phyloP scores from a whole-genome alignment of 2,888 invertebrate genomes.

The Furcula furcula region DNA sequence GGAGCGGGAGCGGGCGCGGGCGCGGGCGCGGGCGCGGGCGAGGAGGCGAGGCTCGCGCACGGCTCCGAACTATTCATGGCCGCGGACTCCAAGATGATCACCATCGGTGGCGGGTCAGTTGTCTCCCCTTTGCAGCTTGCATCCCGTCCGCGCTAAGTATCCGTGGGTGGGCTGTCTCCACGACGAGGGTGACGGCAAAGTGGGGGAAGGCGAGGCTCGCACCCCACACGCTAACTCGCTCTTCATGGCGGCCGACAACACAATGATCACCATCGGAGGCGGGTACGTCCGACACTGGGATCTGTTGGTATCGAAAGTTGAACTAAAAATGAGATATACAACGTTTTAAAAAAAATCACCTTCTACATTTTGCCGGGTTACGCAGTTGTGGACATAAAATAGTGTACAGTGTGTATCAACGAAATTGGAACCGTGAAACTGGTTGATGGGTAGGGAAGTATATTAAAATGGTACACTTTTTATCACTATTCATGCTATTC shows the following conservation, averaged over 20 bases:
- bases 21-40: conserved; percentile 58
- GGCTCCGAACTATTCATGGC: conserved; percentile 97
- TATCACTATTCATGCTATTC: too few relatives aligned
- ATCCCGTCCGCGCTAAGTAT: conserved; percentile 92
- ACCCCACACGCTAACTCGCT: conserved; percentile 89
- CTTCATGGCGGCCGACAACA: conserved; percentile 96
- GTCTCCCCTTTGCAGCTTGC: conserved; percentile 68
- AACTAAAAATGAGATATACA: too few relatives aligned
- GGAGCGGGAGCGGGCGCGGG: conserved; percentile 73
- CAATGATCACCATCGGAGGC: conserved; percentile 96
- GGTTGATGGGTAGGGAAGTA: too few relatives aligned
- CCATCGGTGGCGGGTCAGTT: conserved; percentile 96
- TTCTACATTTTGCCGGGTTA: too few relatives aligned
- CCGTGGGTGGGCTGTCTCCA: conserved; percentile 95
- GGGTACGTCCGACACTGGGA: too few relatives aligned
- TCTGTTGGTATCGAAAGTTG: too few relatives aligned
- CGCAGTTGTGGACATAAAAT: too few relatives aligned
- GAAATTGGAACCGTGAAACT: too few relatives aligned
- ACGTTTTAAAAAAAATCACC: too few relatives aligned
- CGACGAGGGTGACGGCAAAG: conserved; percentile 82
- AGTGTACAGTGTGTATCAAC: too few relatives aligned
- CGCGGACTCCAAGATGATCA: conserved; percentile 96
- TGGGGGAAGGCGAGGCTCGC: conserved; percentile 45
- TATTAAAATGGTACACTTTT: too few relatives aligned
- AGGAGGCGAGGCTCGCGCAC: conserved; percentile 87